phyloP scores from a whole-genome alignment of 2,113 vertebrate genomes.

The Paralichthys olivaceus region DNA sequence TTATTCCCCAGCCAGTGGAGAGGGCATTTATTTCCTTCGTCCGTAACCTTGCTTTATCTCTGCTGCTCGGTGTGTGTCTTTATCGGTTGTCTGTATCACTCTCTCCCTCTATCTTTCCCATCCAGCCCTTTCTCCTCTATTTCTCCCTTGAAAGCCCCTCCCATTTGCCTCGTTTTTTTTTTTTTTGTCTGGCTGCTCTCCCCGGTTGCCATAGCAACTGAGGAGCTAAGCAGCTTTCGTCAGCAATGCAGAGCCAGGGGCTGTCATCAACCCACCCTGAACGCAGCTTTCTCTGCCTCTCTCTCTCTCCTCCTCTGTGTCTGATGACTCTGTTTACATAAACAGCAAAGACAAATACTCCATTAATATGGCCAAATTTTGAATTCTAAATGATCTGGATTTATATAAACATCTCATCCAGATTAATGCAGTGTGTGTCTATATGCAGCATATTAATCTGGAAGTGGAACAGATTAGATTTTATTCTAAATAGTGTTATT shows the following conservation, averaged over 20 bases:
- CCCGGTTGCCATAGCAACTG: slow-evolving; percentile 93
- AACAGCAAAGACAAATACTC: slow-evolving; percentile 67
- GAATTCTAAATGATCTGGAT: slow-evolving; percentile 45
- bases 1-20: slow-evolving; percentile 47
- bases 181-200: slow-evolving; percentile 83
- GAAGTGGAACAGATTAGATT: slow-evolving; percentile 9
- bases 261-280: slow-evolving; percentile 83
- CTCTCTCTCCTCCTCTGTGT: slow-evolving; percentile 54
- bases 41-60: slow-evolving; percentile 51
- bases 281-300: slow-evolving; percentile 61
- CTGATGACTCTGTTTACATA: slow-evolving; percentile 78
- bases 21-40: slow-evolving; percentile 51
- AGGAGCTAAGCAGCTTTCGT: slow-evolving; percentile 89
- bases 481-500: neutral
- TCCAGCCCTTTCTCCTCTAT: slow-evolving; percentile 85
- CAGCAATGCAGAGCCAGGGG: slow-evolving; percentile 88
- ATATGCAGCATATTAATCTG: slow-evolving; percentile 15
- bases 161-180: slow-evolving; percentile 85
- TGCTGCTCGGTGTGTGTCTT: slow-evolving; percentile 78
- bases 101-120: slow-evolving; percentile 78
- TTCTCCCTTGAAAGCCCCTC: slow-evolving; percentile 85
- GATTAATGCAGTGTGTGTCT: slow-evolving; percentile 15
- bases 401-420: slow-evolving; percentile 51
- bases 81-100: slow-evolving; percentile 76
- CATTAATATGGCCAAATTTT: slow-evolving; percentile 57